These are phyloP conservation scores for Lepidocyrtinus sp. DNA, from an alignment of 2,888 invertebrate species.

Conservation along the genomic window DNA sequence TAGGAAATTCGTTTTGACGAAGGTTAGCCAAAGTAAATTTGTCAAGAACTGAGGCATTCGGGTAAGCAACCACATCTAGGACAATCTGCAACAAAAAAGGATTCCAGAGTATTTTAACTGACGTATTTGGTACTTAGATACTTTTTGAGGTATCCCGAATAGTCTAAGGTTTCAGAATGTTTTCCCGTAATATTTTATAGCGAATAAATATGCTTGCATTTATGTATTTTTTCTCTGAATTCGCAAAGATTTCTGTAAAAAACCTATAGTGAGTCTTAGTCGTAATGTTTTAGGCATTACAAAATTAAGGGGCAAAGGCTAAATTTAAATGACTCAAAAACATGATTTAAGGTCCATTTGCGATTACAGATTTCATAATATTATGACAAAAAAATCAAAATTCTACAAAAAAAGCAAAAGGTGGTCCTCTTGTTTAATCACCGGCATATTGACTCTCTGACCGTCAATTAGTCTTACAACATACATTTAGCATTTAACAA, in stretches of 20 bases:
- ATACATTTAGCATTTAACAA: too few relatives aligned
- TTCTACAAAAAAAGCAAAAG: not conserved
- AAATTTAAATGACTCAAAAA: not conserved
- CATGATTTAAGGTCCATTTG: not conserved
- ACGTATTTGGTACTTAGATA: too few relatives aligned
- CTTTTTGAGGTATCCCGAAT: too few relatives aligned
- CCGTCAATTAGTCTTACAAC: not conserved
- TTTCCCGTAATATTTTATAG: too few relatives aligned
- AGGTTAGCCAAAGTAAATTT: slow-evolving; percentile 71
- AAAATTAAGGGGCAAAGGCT: not conserved
- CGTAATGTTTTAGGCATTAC: too few relatives aligned
- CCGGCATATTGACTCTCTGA: not conserved
- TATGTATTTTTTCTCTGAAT: too few relatives aligned
- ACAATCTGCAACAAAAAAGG: slow-evolving; percentile 70
- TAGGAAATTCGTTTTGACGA: slow-evolving; percentile 68
- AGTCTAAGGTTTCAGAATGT: too few relatives aligned
- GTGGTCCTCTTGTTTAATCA: not conserved
- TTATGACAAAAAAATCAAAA: too few relatives aligned
- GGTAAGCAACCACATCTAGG: slow-evolving; percentile 72
- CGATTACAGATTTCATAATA: not conserved
- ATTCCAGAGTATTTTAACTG: not conserved
- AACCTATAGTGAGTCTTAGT: too few relatives aligned
- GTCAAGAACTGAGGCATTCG: slow-evolving; percentile 72
- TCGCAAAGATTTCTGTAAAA: too few relatives aligned
- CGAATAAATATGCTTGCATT: too few relatives aligned